A percentile compares a stretch with the other conserved stretches of the same genome.
These are phyloP conservation scores for Geopemphigus sp. DNA, from an alignment of 1,140 invertebrate species.

Conservation along the genomic window DNA sequence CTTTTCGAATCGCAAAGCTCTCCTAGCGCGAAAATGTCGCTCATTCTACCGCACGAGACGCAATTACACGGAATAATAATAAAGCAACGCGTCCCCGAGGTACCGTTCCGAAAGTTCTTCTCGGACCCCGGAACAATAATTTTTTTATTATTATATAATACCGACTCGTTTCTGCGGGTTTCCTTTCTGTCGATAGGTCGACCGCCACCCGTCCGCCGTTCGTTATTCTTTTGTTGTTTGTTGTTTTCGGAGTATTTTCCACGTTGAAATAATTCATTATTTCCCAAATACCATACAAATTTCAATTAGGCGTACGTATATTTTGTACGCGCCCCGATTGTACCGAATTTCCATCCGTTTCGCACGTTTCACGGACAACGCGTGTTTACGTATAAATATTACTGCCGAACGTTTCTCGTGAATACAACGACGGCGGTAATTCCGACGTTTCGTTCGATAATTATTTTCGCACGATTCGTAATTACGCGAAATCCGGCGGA, in stretches of 20 bases:
- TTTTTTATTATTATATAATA: conserved; percentile 9
- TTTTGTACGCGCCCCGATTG: too few relatives aligned
- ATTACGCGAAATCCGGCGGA: too few relatives aligned
- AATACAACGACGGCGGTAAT: too few relatives aligned
- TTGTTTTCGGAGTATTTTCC: background rate
- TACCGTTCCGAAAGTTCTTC: conserved; percentile 7
- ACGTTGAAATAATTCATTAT: background rate
- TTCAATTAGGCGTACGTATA: background rate
- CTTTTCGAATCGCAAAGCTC: background rate
- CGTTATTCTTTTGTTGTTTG: background rate
- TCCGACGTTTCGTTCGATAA: too few relatives aligned
- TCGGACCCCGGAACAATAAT: conserved; percentile 27
- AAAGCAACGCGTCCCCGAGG: conserved; percentile 4
- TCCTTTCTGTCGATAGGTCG: too few relatives aligned
- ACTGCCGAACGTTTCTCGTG: too few relatives aligned
- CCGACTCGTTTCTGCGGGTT: background rate
- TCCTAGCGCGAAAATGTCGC: background rate
- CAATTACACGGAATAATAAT: conserved; percentile 6
- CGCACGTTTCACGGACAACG: too few relatives aligned
- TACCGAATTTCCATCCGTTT: too few relatives aligned
- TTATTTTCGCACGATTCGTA: too few relatives aligned
- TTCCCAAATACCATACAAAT: background rate
- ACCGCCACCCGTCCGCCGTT: background rate
- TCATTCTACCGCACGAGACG: background rate
- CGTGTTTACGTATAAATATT: too few relatives aligned